Evolutionary conservation across 2,113 vertebrate species (phyloP).

Genomic region (Craseonycteris thonglongyai): DNA sequence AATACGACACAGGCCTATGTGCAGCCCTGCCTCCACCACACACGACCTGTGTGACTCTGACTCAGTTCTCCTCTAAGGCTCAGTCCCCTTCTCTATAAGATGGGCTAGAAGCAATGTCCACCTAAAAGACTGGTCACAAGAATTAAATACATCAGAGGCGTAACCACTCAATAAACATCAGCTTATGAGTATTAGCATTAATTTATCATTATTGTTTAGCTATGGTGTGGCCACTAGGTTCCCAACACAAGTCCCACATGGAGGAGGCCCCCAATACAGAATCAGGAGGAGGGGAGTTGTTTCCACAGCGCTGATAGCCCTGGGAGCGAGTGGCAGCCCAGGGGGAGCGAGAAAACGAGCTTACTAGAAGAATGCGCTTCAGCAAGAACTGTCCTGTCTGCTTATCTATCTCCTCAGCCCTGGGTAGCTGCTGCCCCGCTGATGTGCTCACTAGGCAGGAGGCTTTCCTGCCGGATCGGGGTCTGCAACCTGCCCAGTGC

Average conservation of each 20-base stretch:
- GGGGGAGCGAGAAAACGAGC: fast-evolving
- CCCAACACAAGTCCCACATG: not conserved
- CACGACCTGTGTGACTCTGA: not conserved
- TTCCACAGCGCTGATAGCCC: not conserved
- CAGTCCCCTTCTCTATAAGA: not conserved
- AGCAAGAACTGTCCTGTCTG: not conserved
- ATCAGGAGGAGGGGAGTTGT: fast-evolving
- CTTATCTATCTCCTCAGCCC: not conserved
- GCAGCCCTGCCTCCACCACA: not conserved
- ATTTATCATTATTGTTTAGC: too few relatives aligned
- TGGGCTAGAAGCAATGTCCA: not conserved
- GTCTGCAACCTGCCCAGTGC: not conserved
- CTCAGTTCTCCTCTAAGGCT: not conserved
- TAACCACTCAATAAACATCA: not conserved
- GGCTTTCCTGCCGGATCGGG: not conserved
- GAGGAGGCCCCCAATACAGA: not conserved
- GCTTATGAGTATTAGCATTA: too few relatives aligned
- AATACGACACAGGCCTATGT: not conserved
- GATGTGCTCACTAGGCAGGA: not conserved
- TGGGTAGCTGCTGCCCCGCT: fast-evolving
- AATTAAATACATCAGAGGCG: not conserved
- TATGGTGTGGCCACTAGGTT: not conserved
- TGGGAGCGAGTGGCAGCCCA: not conserved
- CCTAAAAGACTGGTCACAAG: not conserved
- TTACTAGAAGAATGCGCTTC: not conserved